These are phyloP conservation scores for Tetropium fuscum DNA, from an alignment of 2,888 invertebrate genomes.

Conservation along the genomic window DNA sequence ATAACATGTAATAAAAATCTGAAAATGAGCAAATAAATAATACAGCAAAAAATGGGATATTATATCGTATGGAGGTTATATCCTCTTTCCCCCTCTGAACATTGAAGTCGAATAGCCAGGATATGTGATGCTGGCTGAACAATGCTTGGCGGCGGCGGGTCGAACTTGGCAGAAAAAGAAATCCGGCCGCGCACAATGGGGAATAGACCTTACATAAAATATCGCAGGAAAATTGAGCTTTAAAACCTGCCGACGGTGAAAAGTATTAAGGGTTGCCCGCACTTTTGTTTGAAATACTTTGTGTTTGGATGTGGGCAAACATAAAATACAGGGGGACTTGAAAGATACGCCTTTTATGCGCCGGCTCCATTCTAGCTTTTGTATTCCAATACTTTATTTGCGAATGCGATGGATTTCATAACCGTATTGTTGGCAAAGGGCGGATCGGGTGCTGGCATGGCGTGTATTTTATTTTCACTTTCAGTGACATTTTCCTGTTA, in stretches of 20 bases:
- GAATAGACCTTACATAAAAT: conserved; percentile 27
- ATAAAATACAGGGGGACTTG: background rate
- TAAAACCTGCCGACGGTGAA: conserved; percentile 21
- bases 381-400: too few species aligned
- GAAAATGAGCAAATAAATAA: conserved; percentile 48
- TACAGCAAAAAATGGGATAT: conserved; percentile 39
- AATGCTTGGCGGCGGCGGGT: conserved; percentile 7
- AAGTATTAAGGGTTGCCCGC: conserved; percentile 22
- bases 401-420: too few species aligned
- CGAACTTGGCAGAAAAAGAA: conserved; percentile 20
- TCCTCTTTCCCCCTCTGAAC: conserved; percentile 24
- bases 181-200: conserved; percentile 23
- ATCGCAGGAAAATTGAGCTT: conserved; percentile 22
- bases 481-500: too few species aligned
- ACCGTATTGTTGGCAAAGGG: too few species aligned
- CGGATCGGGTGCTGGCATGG: too few species aligned
- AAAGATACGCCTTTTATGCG: too few species aligned
- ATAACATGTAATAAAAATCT: conserved; percentile 49
- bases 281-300: conserved; percentile 20
- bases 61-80: conserved; percentile 20
- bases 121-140: conserved; percentile 21
- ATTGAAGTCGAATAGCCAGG: conserved; percentile 26
- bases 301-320: background rate
- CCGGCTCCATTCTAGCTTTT: too few species aligned
- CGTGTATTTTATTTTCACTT: too few species aligned